Evolutionary conservation across 2,888 invertebrate genomes (phyloP).

Genomic region (Crioceris asparagi): DNA sequence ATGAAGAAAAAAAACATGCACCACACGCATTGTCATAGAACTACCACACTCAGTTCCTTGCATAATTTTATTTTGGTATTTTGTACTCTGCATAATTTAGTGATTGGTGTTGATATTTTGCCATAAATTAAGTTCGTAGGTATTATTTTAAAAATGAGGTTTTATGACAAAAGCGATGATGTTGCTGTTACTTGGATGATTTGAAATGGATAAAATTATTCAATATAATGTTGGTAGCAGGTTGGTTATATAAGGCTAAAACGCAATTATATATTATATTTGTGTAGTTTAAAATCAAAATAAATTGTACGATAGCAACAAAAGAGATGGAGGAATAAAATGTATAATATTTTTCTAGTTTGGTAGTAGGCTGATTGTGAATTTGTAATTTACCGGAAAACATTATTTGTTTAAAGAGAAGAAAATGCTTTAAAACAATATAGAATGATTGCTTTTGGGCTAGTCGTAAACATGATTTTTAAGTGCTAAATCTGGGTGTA

Average conservation of each 20-base stretch:
- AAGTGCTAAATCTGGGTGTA: conserved; percentile 14
- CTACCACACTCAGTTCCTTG: conserved; percentile 14
- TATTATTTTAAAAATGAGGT: conserved; percentile 4
- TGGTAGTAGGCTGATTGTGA: conserved; percentile 5
- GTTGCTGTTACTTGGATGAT: no score
- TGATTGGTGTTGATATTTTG: conserved; percentile 12
- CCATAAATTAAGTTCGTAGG: conserved; percentile 17
- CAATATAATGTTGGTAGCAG: not conserved
- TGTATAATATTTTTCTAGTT: conserved; percentile 9
- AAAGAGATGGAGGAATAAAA: conserved; percentile 2
- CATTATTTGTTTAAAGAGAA: conserved; percentile 18
- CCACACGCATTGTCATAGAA: conserved; percentile 13
- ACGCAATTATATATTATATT: conserved; percentile 2
- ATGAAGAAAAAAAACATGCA: conserved; percentile 5
- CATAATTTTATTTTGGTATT: conserved; percentile 6
- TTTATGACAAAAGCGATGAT: conserved; percentile 14
- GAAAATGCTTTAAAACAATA: conserved; percentile 2
- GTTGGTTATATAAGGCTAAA: conserved; percentile 4
- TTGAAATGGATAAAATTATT: no score
- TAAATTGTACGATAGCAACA: conserved; percentile 2
- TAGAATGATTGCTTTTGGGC: conserved; percentile 22
- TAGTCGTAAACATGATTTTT: conserved; percentile 23
- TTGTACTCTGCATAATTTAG: conserved; percentile 10
- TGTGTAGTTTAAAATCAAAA: conserved; percentile 4
- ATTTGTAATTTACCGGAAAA: conserved; percentile 9